Percentiles rank a stretch among this genome's conserved stretches.
Evolutionary conservation across 2,797 vertebrate species (phyloP).

Genomic region (Martes flavigula): DNA sequence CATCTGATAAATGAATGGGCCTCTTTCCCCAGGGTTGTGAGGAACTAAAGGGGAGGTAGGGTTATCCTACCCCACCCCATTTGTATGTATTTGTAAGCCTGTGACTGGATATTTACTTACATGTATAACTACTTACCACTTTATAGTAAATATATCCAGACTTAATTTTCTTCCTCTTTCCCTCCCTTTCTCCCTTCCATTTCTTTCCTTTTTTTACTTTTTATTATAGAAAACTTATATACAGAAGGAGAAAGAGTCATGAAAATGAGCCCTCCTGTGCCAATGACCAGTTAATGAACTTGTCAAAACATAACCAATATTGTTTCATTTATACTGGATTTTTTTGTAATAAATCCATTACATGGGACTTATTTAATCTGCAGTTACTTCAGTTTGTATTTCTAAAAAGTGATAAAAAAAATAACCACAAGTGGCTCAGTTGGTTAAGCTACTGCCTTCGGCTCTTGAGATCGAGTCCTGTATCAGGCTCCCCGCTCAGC

Average conservation of each 20-base stretch:
- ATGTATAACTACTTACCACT: not conserved
- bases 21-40: not conserved
- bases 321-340: not conserved
- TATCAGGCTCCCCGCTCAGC: no score
- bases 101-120: not conserved
- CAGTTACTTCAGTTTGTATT: not conserved
- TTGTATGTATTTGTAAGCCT: not conserved
- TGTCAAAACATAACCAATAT: not conserved
- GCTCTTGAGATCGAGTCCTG: no score
- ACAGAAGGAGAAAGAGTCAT: not conserved
- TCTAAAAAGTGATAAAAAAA: not conserved
- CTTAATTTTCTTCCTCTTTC: not conserved
- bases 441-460: no score
- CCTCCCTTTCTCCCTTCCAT: not conserved
- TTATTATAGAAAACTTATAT: not conserved
- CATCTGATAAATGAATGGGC: not conserved
- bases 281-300: not conserved
- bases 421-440: not conserved
- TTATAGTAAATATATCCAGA: not conserved
- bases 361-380: not conserved
- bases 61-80: not conserved
- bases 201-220: not conserved
- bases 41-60: not conserved
- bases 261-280: not conserved
- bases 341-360: not conserved